Percentiles rank a stretch among this genome's conserved stretches.
Evolutionary conservation across 1,140 invertebrate genomes (phyloP).

Genomic region (Asobara japonica): DNA sequence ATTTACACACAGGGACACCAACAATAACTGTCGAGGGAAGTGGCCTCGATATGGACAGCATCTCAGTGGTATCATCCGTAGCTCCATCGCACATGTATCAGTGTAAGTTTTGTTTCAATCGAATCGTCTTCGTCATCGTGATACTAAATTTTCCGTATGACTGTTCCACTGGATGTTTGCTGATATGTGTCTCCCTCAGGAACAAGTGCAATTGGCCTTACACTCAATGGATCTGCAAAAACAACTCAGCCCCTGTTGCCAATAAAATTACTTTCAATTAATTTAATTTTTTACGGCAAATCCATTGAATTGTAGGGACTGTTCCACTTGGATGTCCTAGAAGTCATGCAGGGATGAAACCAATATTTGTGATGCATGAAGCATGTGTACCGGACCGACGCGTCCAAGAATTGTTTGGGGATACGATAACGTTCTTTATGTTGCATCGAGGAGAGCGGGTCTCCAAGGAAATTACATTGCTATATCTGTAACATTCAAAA

Average conservation of each 20-base stretch:
- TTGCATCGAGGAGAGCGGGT: slow-evolving; percentile 39
- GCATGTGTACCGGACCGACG: slow-evolving; percentile 1
- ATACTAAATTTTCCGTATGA: neutral
- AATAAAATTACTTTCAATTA: too few relatives aligned
- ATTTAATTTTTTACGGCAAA: neutral
- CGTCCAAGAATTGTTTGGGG: slow-evolving; percentile 26
- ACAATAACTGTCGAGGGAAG: slow-evolving; percentile 74
- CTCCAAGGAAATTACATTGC: neutral
- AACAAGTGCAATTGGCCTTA: neutral
- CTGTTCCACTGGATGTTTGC: neutral
- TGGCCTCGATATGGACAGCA: slow-evolving; percentile 77
- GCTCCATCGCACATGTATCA: slow-evolving; percentile 81
- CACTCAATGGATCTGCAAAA: neutral
- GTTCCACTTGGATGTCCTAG: neutral
- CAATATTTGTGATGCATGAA: slow-evolving; percentile 3
- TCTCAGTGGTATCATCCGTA: slow-evolving; percentile 78
- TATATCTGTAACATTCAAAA: neutral
- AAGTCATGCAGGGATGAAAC: neutral
- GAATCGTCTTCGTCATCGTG: slow-evolving; percentile 37
- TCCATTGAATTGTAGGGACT: neutral
- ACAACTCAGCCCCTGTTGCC: too few relatives aligned
- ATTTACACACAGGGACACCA: slow-evolving; percentile 69
- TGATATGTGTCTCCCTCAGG: neutral
- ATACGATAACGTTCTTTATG: slow-evolving; percentile 43
- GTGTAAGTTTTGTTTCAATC: slow-evolving; percentile 71